These are phyloP conservation scores for Hoplodrina blanda DNA, from an alignment of 2,888 invertebrate genomes.

Conservation along the genomic window DNA sequence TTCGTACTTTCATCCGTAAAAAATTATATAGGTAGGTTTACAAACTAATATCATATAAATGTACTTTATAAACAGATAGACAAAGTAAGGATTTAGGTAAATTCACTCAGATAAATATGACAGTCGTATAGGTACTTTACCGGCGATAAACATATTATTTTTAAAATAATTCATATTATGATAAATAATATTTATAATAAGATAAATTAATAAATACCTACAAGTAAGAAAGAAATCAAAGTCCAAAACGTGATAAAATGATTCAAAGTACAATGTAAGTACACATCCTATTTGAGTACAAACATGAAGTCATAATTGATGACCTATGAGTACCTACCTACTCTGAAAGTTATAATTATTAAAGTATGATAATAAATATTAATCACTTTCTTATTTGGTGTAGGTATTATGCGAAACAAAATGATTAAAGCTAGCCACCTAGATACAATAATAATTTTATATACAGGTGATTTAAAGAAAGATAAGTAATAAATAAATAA, in stretches of 20 bases:
- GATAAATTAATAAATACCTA: constrained; percentile 4
- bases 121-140: not conserved
- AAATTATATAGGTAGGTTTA: too few species aligned
- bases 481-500: too few species aligned
- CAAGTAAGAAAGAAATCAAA: constrained; percentile 4
- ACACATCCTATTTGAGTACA: not conserved
- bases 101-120: too few species aligned
- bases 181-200: not conserved
- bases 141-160: not conserved
- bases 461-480: too few species aligned
- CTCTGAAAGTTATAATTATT: not conserved
- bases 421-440: too few species aligned
- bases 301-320: not conserved
- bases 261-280: not conserved
- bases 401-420: too few species aligned
- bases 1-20: too few species aligned
- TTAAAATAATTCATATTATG: not conserved
- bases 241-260: constrained; percentile 5
- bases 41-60: too few species aligned
- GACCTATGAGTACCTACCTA: not conserved
- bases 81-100: too few species aligned
- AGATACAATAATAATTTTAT: too few species aligned
- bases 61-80: too few species aligned
- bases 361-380: not conserved
- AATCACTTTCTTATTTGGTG: not conserved